phyloP scores from a whole-genome alignment of 2,113 vertebrate species.

The Dasyurus viverrinus region DNA sequence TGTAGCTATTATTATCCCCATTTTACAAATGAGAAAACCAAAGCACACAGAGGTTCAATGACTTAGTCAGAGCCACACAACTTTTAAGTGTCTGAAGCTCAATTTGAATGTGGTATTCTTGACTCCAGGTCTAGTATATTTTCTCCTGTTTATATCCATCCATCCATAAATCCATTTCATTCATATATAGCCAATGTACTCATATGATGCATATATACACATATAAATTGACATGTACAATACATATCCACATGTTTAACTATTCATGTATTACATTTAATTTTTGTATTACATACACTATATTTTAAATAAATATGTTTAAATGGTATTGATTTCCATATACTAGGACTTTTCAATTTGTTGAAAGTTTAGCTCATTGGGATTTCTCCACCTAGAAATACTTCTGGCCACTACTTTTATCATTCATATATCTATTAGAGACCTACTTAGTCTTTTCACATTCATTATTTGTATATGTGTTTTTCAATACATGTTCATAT shows the following conservation, averaged over 20 bases:
- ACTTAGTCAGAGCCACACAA: too few species aligned
- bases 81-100: too few species aligned
- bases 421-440: not conserved
- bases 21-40: not conserved
- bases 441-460: not conserved
- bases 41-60: not conserved
- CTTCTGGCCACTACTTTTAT: not conserved
- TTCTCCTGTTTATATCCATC: not conserved
- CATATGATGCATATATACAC: not conserved
- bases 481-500: too few species aligned
- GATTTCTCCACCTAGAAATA: not conserved
- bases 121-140: not conserved
- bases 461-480: too few species aligned
- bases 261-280: not conserved
- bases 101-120: not conserved
- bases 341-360: not conserved
- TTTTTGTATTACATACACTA: not conserved
- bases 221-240: not conserved
- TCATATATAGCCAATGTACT: not conserved
- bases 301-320: not conserved
- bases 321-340: not conserved
- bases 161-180: not conserved
- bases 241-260: not conserved
- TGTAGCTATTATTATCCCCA: not conserved
- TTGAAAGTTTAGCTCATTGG: not conserved